phyloP scores from a whole-genome alignment of 2,113 vertebrate species.

The Anseranas semipalmata region DNA sequence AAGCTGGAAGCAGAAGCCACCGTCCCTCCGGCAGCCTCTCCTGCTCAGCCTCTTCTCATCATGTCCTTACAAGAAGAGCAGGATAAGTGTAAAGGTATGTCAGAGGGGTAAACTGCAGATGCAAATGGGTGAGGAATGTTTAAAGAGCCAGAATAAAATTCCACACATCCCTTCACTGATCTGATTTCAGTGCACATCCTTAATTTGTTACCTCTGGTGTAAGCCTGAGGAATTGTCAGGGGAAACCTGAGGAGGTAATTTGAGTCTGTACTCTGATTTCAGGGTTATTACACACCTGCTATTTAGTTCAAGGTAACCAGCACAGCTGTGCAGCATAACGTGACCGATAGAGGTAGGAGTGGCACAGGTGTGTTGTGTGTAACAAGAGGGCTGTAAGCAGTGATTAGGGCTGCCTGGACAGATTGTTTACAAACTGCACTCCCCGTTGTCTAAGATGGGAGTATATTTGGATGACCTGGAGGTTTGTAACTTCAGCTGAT shows the following conservation, averaged over 20 bases:
- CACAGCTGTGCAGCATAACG: not conserved
- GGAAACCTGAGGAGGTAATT: not conserved
- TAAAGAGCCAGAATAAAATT: not conserved
- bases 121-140: not conserved
- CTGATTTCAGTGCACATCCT: not conserved
- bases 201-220: not conserved
- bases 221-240: not conserved
- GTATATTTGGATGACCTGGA: not conserved
- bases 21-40: constrained; percentile 7
- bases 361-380: not conserved
- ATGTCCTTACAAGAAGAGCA: constrained; percentile 45
- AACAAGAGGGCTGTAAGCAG: not conserved
- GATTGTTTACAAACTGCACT: not conserved
- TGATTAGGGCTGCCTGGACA: not conserved
- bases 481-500: not conserved
- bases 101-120: not conserved
- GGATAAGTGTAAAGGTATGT: constrained; percentile 67
- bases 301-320: not conserved
- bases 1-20: constrained; percentile 49
- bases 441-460: not conserved
- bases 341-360: not conserved
- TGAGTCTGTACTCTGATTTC: not conserved
- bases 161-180: not conserved
- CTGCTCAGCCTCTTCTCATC: not conserved
- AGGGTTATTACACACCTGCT: not conserved